These are phyloP conservation scores for Okapia johnstoni DNA, from an alignment of 2,113 vertebrate genomes.

Conservation along the genomic window DNA sequence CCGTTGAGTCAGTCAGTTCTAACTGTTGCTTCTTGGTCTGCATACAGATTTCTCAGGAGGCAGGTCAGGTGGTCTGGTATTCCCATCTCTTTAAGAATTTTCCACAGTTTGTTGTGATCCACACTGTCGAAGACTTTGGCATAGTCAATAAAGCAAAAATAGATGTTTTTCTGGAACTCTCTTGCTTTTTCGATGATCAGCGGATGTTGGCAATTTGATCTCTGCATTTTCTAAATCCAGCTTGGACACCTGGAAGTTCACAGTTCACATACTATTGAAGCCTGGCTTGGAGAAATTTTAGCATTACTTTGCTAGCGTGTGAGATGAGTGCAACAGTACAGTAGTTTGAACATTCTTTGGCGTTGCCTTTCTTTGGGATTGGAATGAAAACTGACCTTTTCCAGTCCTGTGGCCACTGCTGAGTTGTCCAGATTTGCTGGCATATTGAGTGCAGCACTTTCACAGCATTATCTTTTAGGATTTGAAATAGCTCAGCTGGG, in stretches of 20 bases:
- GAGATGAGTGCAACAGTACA: accelerated
- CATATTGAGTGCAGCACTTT: neutral
- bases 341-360: neutral
- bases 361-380: neutral
- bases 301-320: neutral
- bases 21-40: neutral
- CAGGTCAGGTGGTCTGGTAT: neutral
- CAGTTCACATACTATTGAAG: neutral
- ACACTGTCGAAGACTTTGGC: neutral
- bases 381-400: neutral
- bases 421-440: neutral
- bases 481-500: neutral
- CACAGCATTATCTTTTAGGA: neutral
- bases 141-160: neutral
- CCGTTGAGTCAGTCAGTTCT: accelerated
- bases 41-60: neutral
- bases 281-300: neutral
- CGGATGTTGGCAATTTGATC: neutral
- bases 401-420: neutral
- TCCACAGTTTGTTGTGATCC: neutral
- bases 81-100: neutral
- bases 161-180: neutral
- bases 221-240: neutral
- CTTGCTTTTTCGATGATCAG: neutral
- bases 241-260: neutral